Base-by-base conservation (phyloP, 2,888 invertebrate genomes). In the Cephus pulcher region DNA sequence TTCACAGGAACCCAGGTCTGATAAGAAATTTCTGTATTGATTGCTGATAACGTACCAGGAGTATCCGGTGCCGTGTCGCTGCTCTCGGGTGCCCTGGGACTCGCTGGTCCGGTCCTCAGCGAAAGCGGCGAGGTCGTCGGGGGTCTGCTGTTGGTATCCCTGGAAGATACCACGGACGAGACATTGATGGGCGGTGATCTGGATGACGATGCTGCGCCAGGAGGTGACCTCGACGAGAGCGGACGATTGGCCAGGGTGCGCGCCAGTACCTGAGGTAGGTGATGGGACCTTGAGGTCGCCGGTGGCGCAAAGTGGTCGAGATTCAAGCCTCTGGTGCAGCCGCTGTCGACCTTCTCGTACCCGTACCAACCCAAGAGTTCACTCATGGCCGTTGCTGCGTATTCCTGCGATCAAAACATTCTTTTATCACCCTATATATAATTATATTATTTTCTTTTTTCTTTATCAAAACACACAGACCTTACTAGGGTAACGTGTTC, bases 341-440 rank as follows among this genome's bases (percentile, higher is more conserved):
- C 92, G 56, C 95, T 93, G 92, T 95, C 96, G 76, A 94, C 93
- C 85, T 94, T 94, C 81, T 95, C 95, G 90, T 97, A 98, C 2
- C 98, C 98, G 92, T 98, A 98, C 96, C 97, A 97, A 73, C 97
- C 97, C 34, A 98, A 93, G 80, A 98, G 93, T 92, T 98, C 97
- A 89, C 97, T 97, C 97, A 98, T 98, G 1, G 97, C 97, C 75
- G 96, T 96, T 91, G 97, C 97, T 9, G 97, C 97, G 92, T 96
- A 98, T 91, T 97, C 97, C 98, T 98, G 93, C 4, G 93, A 93
- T 33, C 32, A 34, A 23, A 23, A 71, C 9, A 33, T 56, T 23
- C 23, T 15, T 2, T 15, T 1, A 56, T 56, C 56, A 56, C 23
- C 56, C 6, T 23, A 9, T 56, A 23, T 23, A 35, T 56, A 56